Conservation (phyloP, 2,888 invertebrate genomes). For the Drosophila parthenogenetica region DNA sequence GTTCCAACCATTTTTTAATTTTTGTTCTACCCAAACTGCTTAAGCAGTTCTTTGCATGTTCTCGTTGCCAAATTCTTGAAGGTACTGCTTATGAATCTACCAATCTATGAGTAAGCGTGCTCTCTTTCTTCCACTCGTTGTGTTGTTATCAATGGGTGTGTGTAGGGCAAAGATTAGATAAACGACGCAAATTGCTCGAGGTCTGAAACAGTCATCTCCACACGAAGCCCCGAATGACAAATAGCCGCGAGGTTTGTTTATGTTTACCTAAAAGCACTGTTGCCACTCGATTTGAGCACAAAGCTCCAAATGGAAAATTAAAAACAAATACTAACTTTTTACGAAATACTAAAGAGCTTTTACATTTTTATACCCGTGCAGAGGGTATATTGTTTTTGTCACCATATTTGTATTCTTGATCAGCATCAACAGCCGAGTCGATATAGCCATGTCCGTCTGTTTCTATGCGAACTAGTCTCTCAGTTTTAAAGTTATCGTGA, state of each 20-base stretch:
- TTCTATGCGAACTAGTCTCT: too few species aligned
- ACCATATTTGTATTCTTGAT: too few species aligned
- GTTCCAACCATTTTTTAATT: slow-evolving; percentile 30
- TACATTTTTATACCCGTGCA: too few species aligned
- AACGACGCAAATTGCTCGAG: slow-evolving; percentile 23
- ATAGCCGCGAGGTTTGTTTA: slow-evolving; percentile 51
- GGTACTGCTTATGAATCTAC: slow-evolving; percentile 49
- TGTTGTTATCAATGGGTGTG: slow-evolving; percentile 54
- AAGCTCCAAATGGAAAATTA: too few species aligned
- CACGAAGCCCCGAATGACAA: too few species aligned
- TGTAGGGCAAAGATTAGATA: slow-evolving; percentile 68
- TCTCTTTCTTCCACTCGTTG: slow-evolving; percentile 24
- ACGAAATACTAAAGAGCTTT: too few species aligned
- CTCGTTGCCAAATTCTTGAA: slow-evolving; percentile 54
- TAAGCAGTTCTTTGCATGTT: slow-evolving; percentile 39
- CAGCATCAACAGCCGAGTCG: too few species aligned
- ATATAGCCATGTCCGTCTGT: too few species aligned
- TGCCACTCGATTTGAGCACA: not conserved
- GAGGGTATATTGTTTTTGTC: too few species aligned
- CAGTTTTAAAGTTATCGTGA: too few species aligned
- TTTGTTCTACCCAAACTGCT: not conserved
- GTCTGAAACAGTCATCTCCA: slow-evolving; percentile 3
- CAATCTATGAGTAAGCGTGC: slow-evolving; percentile 61
- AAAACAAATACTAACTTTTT: too few species aligned
- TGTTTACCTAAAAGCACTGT: slow-evolving; percentile 53